Percentiles rank a stretch among this genome's conserved stretches.
These are phyloP conservation scores for Epirrhoe alternata DNA, from an alignment of 2,888 invertebrate genomes.

Conservation along the genomic window DNA sequence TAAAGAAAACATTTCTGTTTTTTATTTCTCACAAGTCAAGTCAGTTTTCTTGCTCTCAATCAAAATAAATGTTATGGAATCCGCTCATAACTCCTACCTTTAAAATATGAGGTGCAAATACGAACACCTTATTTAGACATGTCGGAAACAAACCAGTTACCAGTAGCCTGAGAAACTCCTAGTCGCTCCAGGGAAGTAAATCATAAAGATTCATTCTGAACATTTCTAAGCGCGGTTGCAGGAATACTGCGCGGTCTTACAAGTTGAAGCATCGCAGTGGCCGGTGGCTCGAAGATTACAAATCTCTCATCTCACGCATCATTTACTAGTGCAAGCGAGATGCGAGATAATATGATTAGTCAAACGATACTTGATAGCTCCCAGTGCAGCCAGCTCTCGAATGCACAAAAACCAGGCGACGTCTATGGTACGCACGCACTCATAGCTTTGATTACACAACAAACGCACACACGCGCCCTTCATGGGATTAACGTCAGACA, in stretches of 20 bases:
- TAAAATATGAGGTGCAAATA: slow-evolving; percentile 76
- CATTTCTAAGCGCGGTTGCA: slow-evolving; percentile 61
- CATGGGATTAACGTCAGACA: slow-evolving; percentile 78
- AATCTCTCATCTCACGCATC: slow-evolving; percentile 57
- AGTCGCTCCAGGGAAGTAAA: slow-evolving; percentile 69
- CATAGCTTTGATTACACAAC: slow-evolving; percentile 69
- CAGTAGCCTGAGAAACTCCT: slow-evolving; percentile 78
- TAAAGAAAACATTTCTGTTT: slow-evolving; percentile 36
- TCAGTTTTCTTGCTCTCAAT: slow-evolving; percentile 54
- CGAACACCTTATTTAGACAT: slow-evolving; percentile 75
- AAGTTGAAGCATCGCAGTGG: slow-evolving; percentile 54
- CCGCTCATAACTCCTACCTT: slow-evolving; percentile 50
- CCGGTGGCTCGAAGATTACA: slow-evolving; percentile 54
- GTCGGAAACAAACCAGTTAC: slow-evolving; percentile 76
- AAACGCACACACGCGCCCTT: slow-evolving; percentile 60
- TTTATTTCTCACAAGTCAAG: slow-evolving; percentile 35
- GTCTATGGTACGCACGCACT: slow-evolving; percentile 60
- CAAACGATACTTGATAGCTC: slow-evolving; percentile 66
- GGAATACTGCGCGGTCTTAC: slow-evolving; percentile 52
- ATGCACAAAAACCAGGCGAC: slow-evolving; percentile 72
- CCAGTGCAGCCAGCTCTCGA: slow-evolving; percentile 59
- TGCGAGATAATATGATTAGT: slow-evolving; percentile 62
- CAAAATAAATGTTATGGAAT: slow-evolving; percentile 60
- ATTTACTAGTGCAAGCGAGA: slow-evolving; percentile 59
- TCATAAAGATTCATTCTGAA: slow-evolving; percentile 76